These are phyloP conservation scores for Balanococcus diminutus DNA, from an alignment of 2,888 invertebrate species.

Conservation along the genomic window DNA sequence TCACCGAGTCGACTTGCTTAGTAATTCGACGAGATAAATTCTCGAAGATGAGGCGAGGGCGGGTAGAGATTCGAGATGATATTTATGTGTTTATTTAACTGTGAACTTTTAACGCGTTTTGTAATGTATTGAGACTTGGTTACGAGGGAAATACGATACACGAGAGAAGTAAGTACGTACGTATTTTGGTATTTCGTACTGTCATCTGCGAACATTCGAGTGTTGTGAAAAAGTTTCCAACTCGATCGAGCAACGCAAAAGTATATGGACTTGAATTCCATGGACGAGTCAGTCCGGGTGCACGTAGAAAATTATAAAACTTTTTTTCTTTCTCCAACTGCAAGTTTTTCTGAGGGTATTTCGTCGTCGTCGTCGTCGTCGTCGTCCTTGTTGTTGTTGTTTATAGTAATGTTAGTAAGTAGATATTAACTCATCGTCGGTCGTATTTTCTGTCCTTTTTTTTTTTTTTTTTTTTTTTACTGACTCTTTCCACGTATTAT, in stretches of 20 bases:
- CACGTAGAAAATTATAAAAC: constrained; percentile 8
- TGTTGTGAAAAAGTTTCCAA: not conserved
- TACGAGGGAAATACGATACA: not conserved
- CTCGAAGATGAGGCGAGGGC: not conserved
- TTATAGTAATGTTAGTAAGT: not conserved
- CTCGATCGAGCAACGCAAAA: not conserved
- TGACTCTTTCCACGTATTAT: not conserved
- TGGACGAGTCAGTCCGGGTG: not conserved
- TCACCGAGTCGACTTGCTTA: not conserved
- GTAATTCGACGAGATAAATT: not conserved
- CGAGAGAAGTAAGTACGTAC: not conserved
- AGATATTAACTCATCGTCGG: too few relatives aligned
- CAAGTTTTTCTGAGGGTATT: not conserved
- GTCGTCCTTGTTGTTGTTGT: not conserved
- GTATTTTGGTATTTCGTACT: not conserved
- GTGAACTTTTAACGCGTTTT: not conserved
- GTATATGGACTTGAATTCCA: not conserved
- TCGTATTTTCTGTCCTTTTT: too few relatives aligned
- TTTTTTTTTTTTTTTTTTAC: too few relatives aligned
- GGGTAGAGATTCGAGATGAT: not conserved
- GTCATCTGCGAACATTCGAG: too few relatives aligned
- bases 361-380: not conserved
- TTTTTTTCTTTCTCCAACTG: not conserved
- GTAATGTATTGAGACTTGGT: not conserved
- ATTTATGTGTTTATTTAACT: not conserved